Conservation (phyloP, 2,888 invertebrate species). For the Drosophila leonis region DNA sequence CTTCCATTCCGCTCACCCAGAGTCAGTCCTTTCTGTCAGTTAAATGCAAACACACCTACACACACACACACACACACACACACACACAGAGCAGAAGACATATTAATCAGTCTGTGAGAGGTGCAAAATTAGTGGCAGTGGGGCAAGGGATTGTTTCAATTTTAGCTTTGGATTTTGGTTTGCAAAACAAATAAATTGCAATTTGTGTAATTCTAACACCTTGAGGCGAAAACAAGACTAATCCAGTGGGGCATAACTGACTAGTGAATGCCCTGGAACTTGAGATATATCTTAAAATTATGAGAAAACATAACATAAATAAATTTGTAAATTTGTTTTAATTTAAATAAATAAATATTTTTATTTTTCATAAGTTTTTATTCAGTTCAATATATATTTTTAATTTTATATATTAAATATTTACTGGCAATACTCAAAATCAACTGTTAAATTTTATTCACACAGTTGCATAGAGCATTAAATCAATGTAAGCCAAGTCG, state of each 20-base stretch:
- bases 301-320: too few species aligned
- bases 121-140: slow-evolving; percentile 1
- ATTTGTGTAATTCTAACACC: slow-evolving; percentile 80
- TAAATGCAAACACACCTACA: slow-evolving; percentile 67
- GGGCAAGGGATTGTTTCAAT: slow-evolving; percentile 25
- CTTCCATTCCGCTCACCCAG: background rate
- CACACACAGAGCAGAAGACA: slow-evolving; percentile 55
- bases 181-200: slow-evolving; percentile 77
- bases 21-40: slow-evolving; percentile 34
- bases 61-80: slow-evolving; percentile 60
- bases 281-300: too few species aligned
- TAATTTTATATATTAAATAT: too few species aligned
- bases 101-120: slow-evolving; percentile 62
- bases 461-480: background rate
- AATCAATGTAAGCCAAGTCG: slow-evolving; percentile 58
- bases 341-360: too few species aligned
- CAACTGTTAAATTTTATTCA: too few species aligned
- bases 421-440: too few species aligned
- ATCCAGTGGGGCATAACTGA: background rate
- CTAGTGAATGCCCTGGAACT: background rate
- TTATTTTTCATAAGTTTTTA: too few species aligned
- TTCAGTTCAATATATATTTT: too few species aligned
- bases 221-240: slow-evolving; percentile 60
- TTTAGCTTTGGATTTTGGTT: slow-evolving; percentile 68
- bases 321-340: too few species aligned